Evolutionary conservation across 2,113 vertebrate genomes (phyloP).

Genomic region (Oncorhynchus keta): DNA sequence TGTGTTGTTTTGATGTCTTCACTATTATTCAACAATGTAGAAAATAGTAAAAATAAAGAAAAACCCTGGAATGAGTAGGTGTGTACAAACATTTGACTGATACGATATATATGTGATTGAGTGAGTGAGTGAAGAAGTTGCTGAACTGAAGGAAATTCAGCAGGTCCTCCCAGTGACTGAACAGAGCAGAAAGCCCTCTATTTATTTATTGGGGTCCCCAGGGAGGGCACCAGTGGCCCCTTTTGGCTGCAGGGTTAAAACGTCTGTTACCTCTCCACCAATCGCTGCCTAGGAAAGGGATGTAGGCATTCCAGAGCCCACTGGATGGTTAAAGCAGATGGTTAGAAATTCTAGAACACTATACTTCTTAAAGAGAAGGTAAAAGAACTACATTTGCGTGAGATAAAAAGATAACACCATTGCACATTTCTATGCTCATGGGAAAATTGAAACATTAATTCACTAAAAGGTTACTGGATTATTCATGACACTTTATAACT

Average conservation of each 20-base stretch:
- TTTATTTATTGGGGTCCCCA: conserved; percentile 54
- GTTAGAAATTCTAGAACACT: conserved; percentile 11
- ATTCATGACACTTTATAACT: too few species aligned
- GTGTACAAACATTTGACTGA: too few species aligned
- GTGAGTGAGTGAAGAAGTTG: conserved; percentile 24
- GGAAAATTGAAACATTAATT: not conserved
- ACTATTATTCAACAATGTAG: too few species aligned
- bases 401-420: not conserved
- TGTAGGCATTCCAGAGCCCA: conserved; percentile 44
- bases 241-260: conserved; percentile 37
- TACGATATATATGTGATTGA: too few species aligned
- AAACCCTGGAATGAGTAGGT: too few species aligned
- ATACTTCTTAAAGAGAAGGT: not conserved
- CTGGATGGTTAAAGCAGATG: conserved; percentile 50
- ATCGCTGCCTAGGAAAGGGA: conserved; percentile 35
- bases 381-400: not conserved
- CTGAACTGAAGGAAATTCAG: conserved; percentile 26
- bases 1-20: too few species aligned
- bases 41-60: too few species aligned
- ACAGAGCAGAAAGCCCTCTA: conserved; percentile 43
- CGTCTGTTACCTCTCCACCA: conserved; percentile 31
- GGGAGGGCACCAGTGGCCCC: conserved; percentile 35
- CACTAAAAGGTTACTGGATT: too few species aligned
- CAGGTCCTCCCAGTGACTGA: conserved; percentile 26
- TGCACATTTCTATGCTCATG: not conserved